Base-by-base conservation (phyloP, 2,888 invertebrate species). In the Cephus runcator region DNA sequence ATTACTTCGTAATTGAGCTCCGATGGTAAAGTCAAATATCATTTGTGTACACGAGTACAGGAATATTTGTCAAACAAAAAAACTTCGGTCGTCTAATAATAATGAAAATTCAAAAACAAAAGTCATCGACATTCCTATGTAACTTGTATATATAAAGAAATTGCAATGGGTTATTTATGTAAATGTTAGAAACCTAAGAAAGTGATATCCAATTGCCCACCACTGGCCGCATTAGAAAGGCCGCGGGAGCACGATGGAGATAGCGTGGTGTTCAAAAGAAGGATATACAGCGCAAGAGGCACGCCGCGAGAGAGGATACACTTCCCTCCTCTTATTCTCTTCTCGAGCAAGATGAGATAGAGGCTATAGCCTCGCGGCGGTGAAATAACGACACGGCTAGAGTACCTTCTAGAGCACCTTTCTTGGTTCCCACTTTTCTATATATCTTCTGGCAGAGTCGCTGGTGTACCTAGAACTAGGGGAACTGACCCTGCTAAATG, bases 301-400 rank as follows among this genome's bases (percentile, higher is more conserved):
- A 69, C 76, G 76, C 77, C 34, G 76, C 73, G 76, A 79, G 78
- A 80, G 78, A 69, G 75, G 78, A 69, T 79, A 80, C 76, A 75
- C 81, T 77, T 76, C 79, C 73, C 78, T 79, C 78, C 81, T 81
- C 82, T 84, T 84, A 81, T 81, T 82, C 83, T 81, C 77, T 81
- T 81, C 81, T 83, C 83, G 80, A 79, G 79, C 82, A 84, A 86
- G 84, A 86, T 85, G 86, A 88, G 86, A 88, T 87, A 87, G 86
- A 87, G 86, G 83, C 85, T 85, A 23, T 23, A 84, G 88, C 89
- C 89, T 88, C 83, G 87, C 88, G 88, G 89, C 88, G 86, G 85
- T 88, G 86, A 88, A 89, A 89, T 88, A 89, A 89, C 88, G 88
- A 89, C 88, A 86, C 87, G 86, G 85, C 83, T 85, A 81, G 85